Evolutionary conservation across 2,797 vertebrate species (phyloP), one percentile per base, ranked within the genome.

Genomic region (Pseudocheirus occidentalis): DNA sequence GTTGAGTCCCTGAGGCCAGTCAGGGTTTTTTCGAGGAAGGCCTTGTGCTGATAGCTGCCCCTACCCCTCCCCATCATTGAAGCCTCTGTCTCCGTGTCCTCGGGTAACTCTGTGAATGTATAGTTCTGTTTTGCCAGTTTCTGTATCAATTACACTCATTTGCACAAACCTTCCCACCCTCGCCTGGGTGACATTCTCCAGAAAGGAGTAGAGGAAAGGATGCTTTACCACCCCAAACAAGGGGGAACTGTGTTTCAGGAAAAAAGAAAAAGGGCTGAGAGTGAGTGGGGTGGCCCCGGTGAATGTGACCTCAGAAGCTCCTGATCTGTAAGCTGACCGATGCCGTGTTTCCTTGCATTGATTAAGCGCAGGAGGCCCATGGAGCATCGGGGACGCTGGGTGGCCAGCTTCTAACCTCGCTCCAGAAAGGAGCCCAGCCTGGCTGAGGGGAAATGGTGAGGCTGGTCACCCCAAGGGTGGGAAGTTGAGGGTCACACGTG

Each of bases 141-240:
- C 94, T 11, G 6, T 91, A 81, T 97, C 94, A 90, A 73, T 95
- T 93, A 94, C 95, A 62, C 59, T 14, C 81, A 66, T 92, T 93
- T 54, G 31, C 46, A 93, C 66, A 40, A 59, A 95, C 56, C 92
- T 53, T 96, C 93, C 34, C 58, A 91, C 55, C n/a, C 92, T 90
- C 1, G 12, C 90, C 34, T 10, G 34, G 11, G 50, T 97, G 96
- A 96, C 92, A 27, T 97, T 96, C 96, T 96, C 93, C 92, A 46
- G 59, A 94, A 96, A 96, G 94, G 97, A 92, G 14, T 87, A 92
- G 1, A 81, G 92, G 28, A 95, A 96, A 55, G 24, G 55, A 95
- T 34, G 24, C 91, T 93, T 97, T 96, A 94, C 90, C 95, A 52
- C 81, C 94, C 55, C 55, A 53, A 97, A 96, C 56, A 93, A 95